These are phyloP conservation scores for Plumapathes pennacea DNA, from an alignment of 92 coral and sea anemone species.

Conservation along the genomic window DNA sequence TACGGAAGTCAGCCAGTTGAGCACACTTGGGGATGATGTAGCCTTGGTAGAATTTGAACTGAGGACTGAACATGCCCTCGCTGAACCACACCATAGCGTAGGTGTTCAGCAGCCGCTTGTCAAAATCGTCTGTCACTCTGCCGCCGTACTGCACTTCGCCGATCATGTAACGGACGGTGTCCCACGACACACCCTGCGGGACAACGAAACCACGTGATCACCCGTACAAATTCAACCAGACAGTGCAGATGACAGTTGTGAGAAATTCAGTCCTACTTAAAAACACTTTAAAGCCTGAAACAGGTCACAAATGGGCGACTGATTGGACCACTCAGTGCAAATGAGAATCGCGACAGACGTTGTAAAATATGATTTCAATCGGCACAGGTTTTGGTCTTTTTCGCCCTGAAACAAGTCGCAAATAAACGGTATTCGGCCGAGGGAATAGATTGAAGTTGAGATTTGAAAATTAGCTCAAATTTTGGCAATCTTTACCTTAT, in stretches of 20 bases:
- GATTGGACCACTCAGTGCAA: no score
- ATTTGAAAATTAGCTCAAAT: no score
- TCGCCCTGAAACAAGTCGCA: no score
- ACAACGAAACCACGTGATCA: neutral
- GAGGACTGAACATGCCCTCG: constrained; percentile 82
- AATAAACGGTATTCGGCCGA: no score
- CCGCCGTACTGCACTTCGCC: constrained; percentile 99
- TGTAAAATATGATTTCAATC: no score
- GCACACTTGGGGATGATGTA: constrained; percentile 84
- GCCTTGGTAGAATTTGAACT: constrained; percentile 95
- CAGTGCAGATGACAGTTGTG: neutral
- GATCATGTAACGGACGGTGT: constrained; percentile 96
- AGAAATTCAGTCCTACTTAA: no score
- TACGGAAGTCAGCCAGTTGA: constrained; percentile 82
- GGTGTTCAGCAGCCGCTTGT: constrained; percentile 93
- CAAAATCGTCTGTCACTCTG: constrained; percentile 97
- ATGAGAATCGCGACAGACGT: no score
- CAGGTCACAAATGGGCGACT: no score
- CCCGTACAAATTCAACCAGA: neutral
- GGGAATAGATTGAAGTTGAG: no score
- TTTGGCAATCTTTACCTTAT: no score
- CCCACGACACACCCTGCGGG: constrained; percentile 95
- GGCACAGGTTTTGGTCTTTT: no score
- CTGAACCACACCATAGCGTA: constrained; percentile 94
- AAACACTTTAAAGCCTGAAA: no score